phyloP scores from a whole-genome alignment of 2,113 vertebrate species.

The Larimichthys crocea region DNA sequence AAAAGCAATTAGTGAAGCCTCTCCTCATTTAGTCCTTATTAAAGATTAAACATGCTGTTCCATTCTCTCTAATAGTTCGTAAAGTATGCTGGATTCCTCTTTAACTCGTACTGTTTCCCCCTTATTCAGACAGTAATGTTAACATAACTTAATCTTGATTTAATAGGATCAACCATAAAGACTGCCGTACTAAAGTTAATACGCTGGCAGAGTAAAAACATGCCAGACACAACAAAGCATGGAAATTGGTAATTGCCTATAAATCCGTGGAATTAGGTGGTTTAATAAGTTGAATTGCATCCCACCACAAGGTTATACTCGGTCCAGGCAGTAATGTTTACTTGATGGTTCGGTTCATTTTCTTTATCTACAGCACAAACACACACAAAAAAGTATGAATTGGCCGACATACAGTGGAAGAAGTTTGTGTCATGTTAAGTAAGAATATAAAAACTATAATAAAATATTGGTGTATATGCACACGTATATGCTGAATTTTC shows the following conservation, averaged over 20 bases:
- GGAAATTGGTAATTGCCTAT: slow-evolving; percentile 40
- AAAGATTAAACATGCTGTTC: slow-evolving; percentile 11
- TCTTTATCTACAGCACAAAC: neutral
- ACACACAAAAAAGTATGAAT: neutral
- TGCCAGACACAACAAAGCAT: slow-evolving; percentile 33
- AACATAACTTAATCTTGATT: slow-evolving; percentile 27
- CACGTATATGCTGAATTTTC: neutral
- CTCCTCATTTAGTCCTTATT: neutral
- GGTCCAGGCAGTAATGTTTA: slow-evolving; percentile 6
- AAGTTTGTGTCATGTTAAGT: neutral
- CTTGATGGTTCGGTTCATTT: slow-evolving; percentile 34
- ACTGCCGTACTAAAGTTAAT: slow-evolving; percentile 13
- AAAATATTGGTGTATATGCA: no score
- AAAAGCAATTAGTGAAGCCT: neutral
- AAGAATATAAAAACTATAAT: neutral
- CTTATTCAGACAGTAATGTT: slow-evolving; percentile 1
- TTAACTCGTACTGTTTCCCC: neutral
- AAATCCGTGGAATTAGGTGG: slow-evolving; percentile 46
- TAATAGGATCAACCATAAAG: slow-evolving; percentile 29
- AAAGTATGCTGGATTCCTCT: neutral
- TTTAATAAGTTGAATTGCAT: slow-evolving; percentile 47
- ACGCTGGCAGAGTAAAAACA: slow-evolving; percentile 24
- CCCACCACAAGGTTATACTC: neutral
- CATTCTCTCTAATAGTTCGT: neutral
- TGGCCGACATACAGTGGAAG: neutral